Conservation (phyloP, 1,140 invertebrate genomes). For the Globodera rostochiensis region DNA sequence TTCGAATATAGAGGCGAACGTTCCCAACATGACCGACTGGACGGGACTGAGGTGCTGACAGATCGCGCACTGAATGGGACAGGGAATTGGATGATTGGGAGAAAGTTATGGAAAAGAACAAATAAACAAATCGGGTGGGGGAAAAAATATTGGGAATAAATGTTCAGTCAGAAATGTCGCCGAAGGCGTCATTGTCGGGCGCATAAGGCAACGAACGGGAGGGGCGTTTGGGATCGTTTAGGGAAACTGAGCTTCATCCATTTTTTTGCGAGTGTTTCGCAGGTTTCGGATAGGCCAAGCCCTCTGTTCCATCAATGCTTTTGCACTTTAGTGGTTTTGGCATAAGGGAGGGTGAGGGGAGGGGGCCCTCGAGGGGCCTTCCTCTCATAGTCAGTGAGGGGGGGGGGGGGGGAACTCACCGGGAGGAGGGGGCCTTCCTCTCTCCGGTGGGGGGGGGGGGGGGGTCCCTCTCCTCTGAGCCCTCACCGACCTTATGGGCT, state of each 20-base stretch:
- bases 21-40: conserved; percentile 4
- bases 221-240: too few relatives aligned
- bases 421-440: too few relatives aligned
- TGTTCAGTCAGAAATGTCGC: not conserved
- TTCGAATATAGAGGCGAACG: conserved; percentile 10
- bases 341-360: too few relatives aligned
- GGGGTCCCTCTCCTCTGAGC: not conserved
- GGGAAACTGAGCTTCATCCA: too few relatives aligned
- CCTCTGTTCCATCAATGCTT: too few relatives aligned
- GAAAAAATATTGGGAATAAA: not conserved
- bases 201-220: too few relatives aligned
- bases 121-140: not conserved
- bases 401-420: too few relatives aligned
- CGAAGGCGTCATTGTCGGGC: too few relatives aligned
- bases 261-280: too few relatives aligned
- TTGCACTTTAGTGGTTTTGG: too few relatives aligned
- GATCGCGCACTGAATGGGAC: not conserved
- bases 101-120: not conserved
- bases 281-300: too few relatives aligned
- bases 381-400: too few relatives aligned
- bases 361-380: not conserved
- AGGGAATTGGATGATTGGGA: not conserved
- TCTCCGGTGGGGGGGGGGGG: not conserved
- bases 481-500: not conserved
- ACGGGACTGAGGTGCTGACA: conserved; percentile 3